These are phyloP conservation scores for Epizoanthus ramosus DNA, from an alignment of 92 coral and sea anemone species.

Conservation along the genomic window DNA sequence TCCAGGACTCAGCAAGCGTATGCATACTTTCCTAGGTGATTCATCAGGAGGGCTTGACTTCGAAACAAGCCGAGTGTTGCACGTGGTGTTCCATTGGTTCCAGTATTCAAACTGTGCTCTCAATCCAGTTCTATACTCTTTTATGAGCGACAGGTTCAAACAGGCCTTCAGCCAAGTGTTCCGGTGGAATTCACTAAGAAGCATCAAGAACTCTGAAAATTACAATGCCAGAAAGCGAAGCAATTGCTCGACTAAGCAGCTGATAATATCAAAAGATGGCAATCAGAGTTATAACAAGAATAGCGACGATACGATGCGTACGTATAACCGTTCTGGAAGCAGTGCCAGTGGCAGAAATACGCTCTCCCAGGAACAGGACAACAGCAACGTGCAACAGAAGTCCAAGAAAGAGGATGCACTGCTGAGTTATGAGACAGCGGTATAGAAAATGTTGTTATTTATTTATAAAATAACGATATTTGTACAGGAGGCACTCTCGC, in stretches of 20 bases:
- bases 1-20: constrained; percentile 48
- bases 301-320: background rate
- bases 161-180: constrained; percentile 47
- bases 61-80: constrained; percentile 31
- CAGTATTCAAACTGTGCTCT: constrained; percentile 82
- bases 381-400: background rate
- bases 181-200: background rate
- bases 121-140: constrained; percentile 80
- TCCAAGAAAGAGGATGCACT: background rate
- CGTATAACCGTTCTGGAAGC: constrained; percentile 8
- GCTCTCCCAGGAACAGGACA: background rate
- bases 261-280: constrained; percentile 5
- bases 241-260: background rate
- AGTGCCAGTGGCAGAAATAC: background rate
- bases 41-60: background rate
- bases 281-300: background rate
- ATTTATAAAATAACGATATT: too few species aligned
- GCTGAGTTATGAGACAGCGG: constrained; percentile 15
- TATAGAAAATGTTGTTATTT: background rate
- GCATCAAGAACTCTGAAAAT: constrained; percentile 2
- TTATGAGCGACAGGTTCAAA: constrained; percentile 82
- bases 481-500: too few species aligned
- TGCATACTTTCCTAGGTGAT: constrained; percentile 17
- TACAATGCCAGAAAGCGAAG: constrained; percentile 8
- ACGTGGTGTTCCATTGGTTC: constrained; percentile 53